A percentile compares a stretch with the other conserved stretches of the same genome.
Conservation (phyloP, 23 tunicate genomes). For the Diplosoma virens region DNA sequence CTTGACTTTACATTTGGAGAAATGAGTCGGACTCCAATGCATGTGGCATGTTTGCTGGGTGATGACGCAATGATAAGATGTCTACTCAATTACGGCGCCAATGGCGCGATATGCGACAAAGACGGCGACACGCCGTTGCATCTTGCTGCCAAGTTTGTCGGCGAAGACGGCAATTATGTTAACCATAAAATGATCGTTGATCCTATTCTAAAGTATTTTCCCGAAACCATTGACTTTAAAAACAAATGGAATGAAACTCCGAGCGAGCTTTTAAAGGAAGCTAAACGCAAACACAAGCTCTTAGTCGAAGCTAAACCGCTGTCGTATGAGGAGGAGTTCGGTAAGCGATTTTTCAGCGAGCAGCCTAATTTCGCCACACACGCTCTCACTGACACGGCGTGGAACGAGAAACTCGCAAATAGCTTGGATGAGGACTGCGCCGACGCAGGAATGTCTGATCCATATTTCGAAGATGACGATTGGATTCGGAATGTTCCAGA, state of each 20-base stretch:
- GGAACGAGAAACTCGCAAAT: conserved; percentile 57
- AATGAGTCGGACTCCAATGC: conserved; percentile 68
- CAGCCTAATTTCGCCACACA: not conserved
- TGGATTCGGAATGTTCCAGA: conserved; percentile 48
- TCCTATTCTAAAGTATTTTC: conserved; percentile 56
- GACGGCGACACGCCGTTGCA: conserved; percentile 84
- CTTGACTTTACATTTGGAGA: conserved; percentile 64
- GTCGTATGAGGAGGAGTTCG: conserved; percentile 31
- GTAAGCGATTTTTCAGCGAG: not conserved
- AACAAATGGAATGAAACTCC: conserved; percentile 82
- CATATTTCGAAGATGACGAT: not conserved
- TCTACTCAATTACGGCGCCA: conserved; percentile 66
- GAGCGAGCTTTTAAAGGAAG: conserved; percentile 35
- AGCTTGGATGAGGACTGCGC: conserved; percentile 60
- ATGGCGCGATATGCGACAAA: conserved; percentile 35
- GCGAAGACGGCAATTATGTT: conserved; percentile 63
- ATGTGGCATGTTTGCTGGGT: conserved; percentile 84
- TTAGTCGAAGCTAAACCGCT: not conserved
- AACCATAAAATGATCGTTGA: conserved; percentile 71
- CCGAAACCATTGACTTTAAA: conserved; percentile 31
- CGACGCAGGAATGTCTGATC: conserved; percentile 23
- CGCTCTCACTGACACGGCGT: not conserved
- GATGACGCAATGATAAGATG: conserved; percentile 86
- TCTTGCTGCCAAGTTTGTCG: conserved; percentile 78
- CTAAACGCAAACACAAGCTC: conserved; percentile 29